Evolutionary conservation across 2,888 invertebrate species (phyloP).

Genomic region (Pollenia labialis): DNA sequence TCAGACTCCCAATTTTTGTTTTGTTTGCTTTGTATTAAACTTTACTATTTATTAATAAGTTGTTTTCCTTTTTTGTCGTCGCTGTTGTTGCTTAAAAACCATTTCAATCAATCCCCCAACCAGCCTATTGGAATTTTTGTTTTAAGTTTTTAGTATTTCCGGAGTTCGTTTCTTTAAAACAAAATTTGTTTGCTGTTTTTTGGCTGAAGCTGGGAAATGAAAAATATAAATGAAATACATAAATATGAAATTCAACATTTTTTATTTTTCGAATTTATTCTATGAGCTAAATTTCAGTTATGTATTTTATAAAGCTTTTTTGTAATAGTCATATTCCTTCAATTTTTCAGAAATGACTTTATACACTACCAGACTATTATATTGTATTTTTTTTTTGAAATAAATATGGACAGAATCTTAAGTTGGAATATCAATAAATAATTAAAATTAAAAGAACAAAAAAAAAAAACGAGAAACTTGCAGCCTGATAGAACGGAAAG

Average conservation of each 20-base stretch:
- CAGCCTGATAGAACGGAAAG: not conserved
- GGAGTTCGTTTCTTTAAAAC: constrained; percentile 75
- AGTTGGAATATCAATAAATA: constrained; percentile 5
- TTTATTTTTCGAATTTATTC: too few relatives aligned
- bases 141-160: constrained; percentile 79
- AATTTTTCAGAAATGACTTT: too few relatives aligned
- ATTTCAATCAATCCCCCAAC: constrained; percentile 48
- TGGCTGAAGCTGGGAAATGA: not conserved
- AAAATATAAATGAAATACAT: not conserved
- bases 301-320: too few relatives aligned
- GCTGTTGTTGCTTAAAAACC: constrained; percentile 32
- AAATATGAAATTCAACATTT: too few relatives aligned
- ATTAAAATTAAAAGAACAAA: not conserved
- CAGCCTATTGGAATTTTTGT: constrained; percentile 58
- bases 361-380: too few relatives aligned
- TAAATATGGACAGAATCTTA: not conserved
- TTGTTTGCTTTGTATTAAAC: constrained; percentile 55
- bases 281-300: too few relatives aligned
- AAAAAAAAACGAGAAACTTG: too few relatives aligned
- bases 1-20: constrained; percentile 56
- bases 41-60: constrained; percentile 35
- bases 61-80: constrained; percentile 24
- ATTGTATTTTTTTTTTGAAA: too few relatives aligned
- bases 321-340: too few relatives aligned
- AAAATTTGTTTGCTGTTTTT: not conserved